Evolutionary conservation across 2,797 vertebrate genomes (phyloP).

Genomic region (Pelobates cultripes): DNA sequence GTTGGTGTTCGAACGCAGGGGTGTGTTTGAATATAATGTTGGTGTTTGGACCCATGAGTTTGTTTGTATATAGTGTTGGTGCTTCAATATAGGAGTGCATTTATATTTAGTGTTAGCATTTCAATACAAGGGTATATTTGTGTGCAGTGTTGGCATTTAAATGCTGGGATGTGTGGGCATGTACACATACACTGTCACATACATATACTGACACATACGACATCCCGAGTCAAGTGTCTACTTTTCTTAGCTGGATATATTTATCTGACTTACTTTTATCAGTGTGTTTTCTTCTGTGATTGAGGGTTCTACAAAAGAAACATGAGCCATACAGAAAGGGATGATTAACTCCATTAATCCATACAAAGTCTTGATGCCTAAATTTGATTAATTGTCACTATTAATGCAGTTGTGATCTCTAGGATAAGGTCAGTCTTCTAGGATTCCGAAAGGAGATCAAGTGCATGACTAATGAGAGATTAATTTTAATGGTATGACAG

Average conservation of each 20-base stretch:
- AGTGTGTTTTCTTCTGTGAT: conserved; percentile 24
- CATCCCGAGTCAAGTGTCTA: no score
- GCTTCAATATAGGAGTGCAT: no score
- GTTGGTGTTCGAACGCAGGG: no score
- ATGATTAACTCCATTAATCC: conserved; percentile 34
- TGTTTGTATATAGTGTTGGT: no score
- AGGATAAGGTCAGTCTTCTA: conserved; percentile 21
- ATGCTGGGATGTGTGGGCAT: no score
- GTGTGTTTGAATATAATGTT: no score
- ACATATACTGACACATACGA: no score
- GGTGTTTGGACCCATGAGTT: no score
- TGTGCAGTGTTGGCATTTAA: no score
- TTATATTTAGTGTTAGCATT: no score
- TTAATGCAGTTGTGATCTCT: conserved; percentile 21
- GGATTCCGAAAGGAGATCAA: conserved; percentile 28
- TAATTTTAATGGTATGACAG: not conserved
- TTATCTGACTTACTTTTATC: conserved; percentile 11
- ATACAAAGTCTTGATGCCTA: conserved; percentile 6
- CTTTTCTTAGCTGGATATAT: not conserved
- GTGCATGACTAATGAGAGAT: not conserved
- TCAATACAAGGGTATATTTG: no score
- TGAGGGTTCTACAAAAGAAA: conserved; percentile 4
- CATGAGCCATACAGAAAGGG: not conserved
- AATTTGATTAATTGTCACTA: conserved; percentile 32
- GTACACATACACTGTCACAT: no score